Evolutionary conservation across 2,113 vertebrate genomes (phyloP).

Genomic region (Dipodomys merriami): DNA sequence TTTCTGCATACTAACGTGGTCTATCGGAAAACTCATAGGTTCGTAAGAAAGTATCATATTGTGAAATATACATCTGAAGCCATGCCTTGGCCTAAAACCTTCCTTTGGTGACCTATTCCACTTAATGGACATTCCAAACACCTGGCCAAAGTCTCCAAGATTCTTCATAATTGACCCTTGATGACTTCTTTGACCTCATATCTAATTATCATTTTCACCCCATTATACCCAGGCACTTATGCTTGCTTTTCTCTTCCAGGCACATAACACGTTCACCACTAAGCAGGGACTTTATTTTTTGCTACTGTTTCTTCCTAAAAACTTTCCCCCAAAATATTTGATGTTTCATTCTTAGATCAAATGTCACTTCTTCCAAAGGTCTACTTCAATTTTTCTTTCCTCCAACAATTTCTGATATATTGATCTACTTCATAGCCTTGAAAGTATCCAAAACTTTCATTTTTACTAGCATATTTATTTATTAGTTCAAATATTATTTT

Average conservation of each 20-base stretch:
- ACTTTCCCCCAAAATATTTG: not conserved
- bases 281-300: not conserved
- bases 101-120: not conserved
- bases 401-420: not conserved
- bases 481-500: not conserved
- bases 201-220: not conserved
- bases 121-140: not conserved
- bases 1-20: not conserved
- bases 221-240: not conserved
- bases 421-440: constrained; percentile 16
- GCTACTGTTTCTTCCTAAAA: not conserved
- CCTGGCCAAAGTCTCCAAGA: not conserved
- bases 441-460: not conserved
- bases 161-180: not conserved
- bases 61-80: constrained; percentile 3
- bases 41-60: not conserved
- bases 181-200: not conserved
- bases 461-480: not conserved
- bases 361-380: not conserved
- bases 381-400: not conserved
- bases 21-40: not conserved
- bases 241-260: not conserved
- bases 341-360: not conserved
- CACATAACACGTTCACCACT: not conserved
- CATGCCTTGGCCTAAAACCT: not conserved